Evolutionary conservation across 2,113 vertebrate genomes (phyloP), one percentile per base, ranked within the genome.

Genomic region (Circaetus cinerascens): DNA sequence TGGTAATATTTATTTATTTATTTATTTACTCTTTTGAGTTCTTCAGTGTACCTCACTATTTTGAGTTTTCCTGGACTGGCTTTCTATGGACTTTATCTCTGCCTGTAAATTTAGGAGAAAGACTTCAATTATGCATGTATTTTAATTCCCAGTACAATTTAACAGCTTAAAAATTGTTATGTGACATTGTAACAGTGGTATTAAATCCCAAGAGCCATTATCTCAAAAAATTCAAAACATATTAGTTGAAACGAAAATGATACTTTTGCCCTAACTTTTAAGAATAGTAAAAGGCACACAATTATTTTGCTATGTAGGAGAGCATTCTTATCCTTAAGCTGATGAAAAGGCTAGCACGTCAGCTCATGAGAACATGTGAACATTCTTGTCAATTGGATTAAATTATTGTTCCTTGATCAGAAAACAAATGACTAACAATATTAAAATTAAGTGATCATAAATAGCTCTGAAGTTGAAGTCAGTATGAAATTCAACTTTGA

Each of bases 81-180:
- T 75, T 94, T 90, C 66, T 57, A 38, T 10, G 23, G 53, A 57
- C 32, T 80, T 72, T 88, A 76, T 64, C 51, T 92, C 53, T 94
- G 69, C 29, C 46, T 76, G 34, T 40, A 89, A 92, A 74, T 36
- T 74, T 69, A 40, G 9, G 9, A 76, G 21, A 73, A 87, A 74
- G 3, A 75, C 19, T 88, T 92, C 66, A 62, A 25, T 38, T 89
- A 71, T 73, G 27, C 13, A 62, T 38, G 16, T 36, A 86, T 91
- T 95, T 91, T 79, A 77, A 94, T 82, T 92, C 48, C n/a, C 45
- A 63, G 12, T 75, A 78, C 63, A 87, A 94, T 83, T 72, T 80
- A 85, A 85, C 40, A 93, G 18, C 40, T 79, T 81, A 78, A 79
- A 85, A 92, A 93, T 50, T 82, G 38, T 45, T 80, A 55, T 7